Evolutionary conservation across 1,140 invertebrate species (phyloP).

Genomic region (Diachasma alloeum): DNA sequence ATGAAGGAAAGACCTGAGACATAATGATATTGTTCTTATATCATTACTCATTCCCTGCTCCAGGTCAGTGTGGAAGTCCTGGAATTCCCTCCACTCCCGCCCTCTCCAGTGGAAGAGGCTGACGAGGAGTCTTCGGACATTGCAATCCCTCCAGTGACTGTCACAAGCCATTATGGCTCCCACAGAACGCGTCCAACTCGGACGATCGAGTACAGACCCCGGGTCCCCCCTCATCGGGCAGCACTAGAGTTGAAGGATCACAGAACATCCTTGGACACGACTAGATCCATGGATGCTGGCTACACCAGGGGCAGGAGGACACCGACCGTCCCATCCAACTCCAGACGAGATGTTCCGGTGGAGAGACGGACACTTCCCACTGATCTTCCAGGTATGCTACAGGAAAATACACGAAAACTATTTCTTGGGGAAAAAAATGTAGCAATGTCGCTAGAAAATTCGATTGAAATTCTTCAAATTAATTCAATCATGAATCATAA

Average conservation of each 20-base stretch:
- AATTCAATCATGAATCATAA: too few relatives aligned
- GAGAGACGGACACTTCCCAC: conserved; percentile 76
- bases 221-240: conserved; percentile 77
- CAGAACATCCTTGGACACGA: conserved; percentile 17
- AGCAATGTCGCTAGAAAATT: too few relatives aligned
- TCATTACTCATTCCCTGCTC: conserved; percentile 34
- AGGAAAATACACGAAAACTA: too few relatives aligned
- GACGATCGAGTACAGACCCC: conserved; percentile 65
- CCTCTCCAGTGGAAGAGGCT: conserved; percentile 79
- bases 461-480: too few relatives aligned
- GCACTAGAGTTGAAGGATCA: conserved; percentile 67
- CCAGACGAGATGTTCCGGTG: conserved; percentile 72
- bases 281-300: conserved; percentile 70
- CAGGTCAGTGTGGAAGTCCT: conserved; percentile 68
- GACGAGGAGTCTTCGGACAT: conserved; percentile 76
- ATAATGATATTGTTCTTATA: too few relatives aligned
- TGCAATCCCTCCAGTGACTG: conserved; percentile 29
- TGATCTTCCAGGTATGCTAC: conserved; percentile 62
- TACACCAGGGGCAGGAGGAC: conserved; percentile 77
- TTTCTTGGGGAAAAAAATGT: too few relatives aligned
- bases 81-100: conserved; percentile 82
- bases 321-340: conserved; percentile 71
- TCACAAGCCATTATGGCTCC: not conserved
- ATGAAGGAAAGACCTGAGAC: too few relatives aligned
- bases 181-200: conserved; percentile 37